Evolutionary conservation across 2,888 invertebrate genomes (phyloP), one percentile per base, ranked within the genome.

Genomic region (Pherbina coryleti): DNA sequence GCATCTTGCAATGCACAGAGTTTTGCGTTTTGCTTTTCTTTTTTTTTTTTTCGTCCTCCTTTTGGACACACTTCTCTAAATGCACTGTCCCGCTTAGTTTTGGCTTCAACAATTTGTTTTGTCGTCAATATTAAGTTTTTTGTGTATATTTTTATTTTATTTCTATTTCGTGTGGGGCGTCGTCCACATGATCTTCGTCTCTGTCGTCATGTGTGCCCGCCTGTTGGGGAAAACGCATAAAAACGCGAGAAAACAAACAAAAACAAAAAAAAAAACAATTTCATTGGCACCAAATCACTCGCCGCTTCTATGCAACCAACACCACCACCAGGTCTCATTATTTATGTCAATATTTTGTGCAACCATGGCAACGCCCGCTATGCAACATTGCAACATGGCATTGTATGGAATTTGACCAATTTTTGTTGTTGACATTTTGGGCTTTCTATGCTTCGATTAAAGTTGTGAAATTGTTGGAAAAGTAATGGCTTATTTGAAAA

Each of bases 301-400:
- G n/a, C 25, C 49, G 66, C 72, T 62, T 17, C 25, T 37, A 66
- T 57, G 55, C 60, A 71, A 71, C 19, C 34, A 66, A 44, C 66
- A 60, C 7, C 34, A 60, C 28, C 60, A 69, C 5, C 34, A 28
- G 44, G 44, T 44, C 44, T 44, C 11, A 44, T 44, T 44, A 31
- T 28, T 51, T 76, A 17, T 53, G 19, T 62, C 17, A 25, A 28
- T 28, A 28, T 14, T 28, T 25, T 62, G 62, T 7, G 28, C 25
- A 28, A n/a, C 17, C 67, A 49, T 49, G 71, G 22, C 55, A 53
- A 57, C 55, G 55, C 49, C 71, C 51, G 64, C 14, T 72, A 62
- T 44, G 71, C 57, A 75, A 71, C 53, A 75, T 69, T 67, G 51
- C 67, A 34, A 62, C 37, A 69, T 55, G 37, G 51, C 55, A 75